These are phyloP conservation scores for Rhincodon typus DNA, from an alignment of 2,797 vertebrate genomes.

Conservation along the genomic window DNA sequence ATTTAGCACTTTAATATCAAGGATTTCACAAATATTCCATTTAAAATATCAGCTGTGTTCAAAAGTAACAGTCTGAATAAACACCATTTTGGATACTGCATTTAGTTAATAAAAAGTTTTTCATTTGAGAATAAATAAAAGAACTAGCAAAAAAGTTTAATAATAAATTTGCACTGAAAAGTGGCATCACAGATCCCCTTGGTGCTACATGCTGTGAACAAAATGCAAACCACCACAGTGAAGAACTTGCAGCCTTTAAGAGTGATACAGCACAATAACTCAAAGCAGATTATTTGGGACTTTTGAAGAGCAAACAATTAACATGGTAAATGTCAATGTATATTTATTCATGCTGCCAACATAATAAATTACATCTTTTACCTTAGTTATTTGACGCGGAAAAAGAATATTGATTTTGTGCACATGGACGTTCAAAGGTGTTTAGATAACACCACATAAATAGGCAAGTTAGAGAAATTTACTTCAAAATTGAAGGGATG, in stretches of 20 bases:
- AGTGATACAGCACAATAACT: not conserved
- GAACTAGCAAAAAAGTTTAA: not conserved
- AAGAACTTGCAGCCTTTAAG: not conserved
- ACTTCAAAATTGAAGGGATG: no score
- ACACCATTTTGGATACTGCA: not conserved
- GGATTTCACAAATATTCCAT: not conserved
- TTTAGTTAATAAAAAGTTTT: not conserved
- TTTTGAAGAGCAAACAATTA: not conserved
- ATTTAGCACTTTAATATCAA: not conserved
- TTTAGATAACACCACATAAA: no score
- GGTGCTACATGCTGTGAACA: not conserved
- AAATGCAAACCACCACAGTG: not conserved
- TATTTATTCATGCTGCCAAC: not conserved
- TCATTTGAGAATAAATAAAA: not conserved
- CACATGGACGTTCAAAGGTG: no score
- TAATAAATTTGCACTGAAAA: not conserved
- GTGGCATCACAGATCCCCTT: not conserved
- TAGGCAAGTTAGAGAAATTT: no score
- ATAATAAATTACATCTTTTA: not conserved
- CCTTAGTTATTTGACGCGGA: not conserved
- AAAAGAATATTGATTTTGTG: not conserved
- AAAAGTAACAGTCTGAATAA: not conserved
- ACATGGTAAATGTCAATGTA: not conserved
- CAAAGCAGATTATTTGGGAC: not conserved
- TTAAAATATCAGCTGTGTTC: not conserved